Percentiles rank a stretch among this genome's conserved stretches.
phyloP scores from a whole-genome alignment of 2,113 vertebrate genomes.

The Sinocyclocheilus rhinocerous region DNA sequence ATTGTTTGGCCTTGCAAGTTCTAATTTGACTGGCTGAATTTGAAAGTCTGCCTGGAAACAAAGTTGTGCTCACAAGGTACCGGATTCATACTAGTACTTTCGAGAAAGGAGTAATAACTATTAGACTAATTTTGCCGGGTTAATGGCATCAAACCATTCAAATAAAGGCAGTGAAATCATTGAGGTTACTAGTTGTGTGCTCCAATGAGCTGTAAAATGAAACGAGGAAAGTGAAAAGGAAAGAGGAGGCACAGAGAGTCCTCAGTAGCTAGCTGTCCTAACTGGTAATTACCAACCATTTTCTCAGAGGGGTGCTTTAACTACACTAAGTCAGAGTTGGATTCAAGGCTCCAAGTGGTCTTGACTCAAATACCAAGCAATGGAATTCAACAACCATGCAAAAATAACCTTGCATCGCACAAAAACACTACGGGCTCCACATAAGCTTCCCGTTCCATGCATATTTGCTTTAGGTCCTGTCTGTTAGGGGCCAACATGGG shows the following conservation, averaged over 20 bases:
- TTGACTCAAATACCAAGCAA: constrained; percentile 14
- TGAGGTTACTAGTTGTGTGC: background rate
- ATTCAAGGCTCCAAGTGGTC: background rate
- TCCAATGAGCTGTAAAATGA: background rate
- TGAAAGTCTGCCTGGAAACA: background rate
- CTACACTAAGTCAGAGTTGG: background rate
- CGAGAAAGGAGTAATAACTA: too few species aligned
- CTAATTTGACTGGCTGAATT: background rate
- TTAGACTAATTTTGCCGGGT: too few species aligned
- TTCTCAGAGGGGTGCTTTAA: constrained; percentile 35
- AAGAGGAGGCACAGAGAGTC: constrained; percentile 19
- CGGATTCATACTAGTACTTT: too few species aligned
- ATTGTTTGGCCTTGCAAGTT: background rate
- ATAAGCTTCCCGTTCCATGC: background rate
- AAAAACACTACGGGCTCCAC: background rate
- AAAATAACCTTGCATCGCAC: background rate
- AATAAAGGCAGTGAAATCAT: background rate
- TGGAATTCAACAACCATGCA: background rate
- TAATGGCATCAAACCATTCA: too few species aligned
- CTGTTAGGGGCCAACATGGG: constrained; percentile 14
- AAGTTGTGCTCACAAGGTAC: too few species aligned
- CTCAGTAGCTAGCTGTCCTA: constrained; percentile 22
- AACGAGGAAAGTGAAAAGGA: background rate
- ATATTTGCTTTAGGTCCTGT: background rate
- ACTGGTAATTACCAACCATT: constrained; percentile 31